phyloP scores from a whole-genome alignment of 2,888 invertebrate species.

The Tipula lateralis region DNA sequence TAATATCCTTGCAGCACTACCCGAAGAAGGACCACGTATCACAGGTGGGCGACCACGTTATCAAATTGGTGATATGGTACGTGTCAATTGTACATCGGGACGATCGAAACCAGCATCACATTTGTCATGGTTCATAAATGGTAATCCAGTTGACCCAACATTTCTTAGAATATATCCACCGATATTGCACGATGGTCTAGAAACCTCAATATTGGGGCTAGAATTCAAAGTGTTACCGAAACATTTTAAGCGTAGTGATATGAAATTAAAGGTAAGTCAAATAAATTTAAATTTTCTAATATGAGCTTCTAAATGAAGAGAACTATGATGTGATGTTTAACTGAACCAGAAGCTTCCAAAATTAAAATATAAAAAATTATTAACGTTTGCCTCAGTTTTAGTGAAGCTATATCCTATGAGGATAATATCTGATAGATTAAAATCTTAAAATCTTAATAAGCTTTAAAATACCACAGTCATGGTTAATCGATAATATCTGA shows the following conservation, averaged over 20 bases:
- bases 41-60: constrained; percentile 56
- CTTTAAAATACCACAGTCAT: no score
- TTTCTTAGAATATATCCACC: constrained; percentile 52
- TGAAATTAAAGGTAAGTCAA: constrained; percentile 64
- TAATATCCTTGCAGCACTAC: constrained; percentile 49
- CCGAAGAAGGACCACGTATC: constrained; percentile 58
- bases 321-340: no score
- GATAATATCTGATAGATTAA: no score
- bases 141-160: constrained; percentile 50
- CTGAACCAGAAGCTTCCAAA: no score
- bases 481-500: no score
- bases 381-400: no score
- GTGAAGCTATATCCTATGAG: no score
- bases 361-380: no score
- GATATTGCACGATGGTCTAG: constrained; percentile 57
- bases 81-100: constrained; percentile 59
- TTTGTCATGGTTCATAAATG: constrained; percentile 59
- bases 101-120: constrained; percentile 57
- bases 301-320: no score
- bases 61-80: constrained; percentile 56
- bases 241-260: constrained; percentile 66
- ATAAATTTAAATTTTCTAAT: no score
- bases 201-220: constrained; percentile 62
- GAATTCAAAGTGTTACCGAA: constrained; percentile 63
- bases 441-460: no score